Evolutionary conservation across 2,888 invertebrate genomes (phyloP).

Genomic region (Xestia ashworthii): DNA sequence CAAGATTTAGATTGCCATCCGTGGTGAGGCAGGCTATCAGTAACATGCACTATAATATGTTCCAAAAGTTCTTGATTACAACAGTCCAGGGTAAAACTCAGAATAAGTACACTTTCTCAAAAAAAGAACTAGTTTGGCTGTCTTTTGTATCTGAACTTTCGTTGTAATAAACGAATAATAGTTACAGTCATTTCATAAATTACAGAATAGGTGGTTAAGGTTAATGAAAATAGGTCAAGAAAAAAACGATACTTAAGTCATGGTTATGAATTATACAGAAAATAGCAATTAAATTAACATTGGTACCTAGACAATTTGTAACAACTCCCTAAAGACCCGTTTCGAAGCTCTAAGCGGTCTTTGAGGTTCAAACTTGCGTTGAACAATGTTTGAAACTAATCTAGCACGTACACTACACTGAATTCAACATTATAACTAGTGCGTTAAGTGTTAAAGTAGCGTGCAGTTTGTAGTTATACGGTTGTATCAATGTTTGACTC

Average conservation of each 20-base stretch:
- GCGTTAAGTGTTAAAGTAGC: constrained; percentile 3
- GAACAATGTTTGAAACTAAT: constrained; percentile 16
- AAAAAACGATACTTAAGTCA: not conserved
- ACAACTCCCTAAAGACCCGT: constrained; percentile 19
- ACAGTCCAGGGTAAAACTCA: too few species aligned
- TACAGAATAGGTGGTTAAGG: not conserved
- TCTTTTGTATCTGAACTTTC: too few species aligned
- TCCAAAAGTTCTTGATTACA: too few species aligned
- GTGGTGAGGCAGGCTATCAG: too few species aligned
- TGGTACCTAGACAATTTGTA: not conserved
- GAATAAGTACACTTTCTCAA: too few species aligned
- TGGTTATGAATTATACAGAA: not conserved
- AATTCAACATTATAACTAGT: not conserved
- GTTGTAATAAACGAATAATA: not conserved
- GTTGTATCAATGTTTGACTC: constrained; percentile 16
- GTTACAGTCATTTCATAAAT: not conserved
- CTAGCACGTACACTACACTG: not conserved
- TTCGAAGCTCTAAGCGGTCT: constrained; percentile 28
- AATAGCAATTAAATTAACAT: constrained; percentile 24
- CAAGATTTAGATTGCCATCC: too few species aligned
- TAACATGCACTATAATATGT: too few species aligned
- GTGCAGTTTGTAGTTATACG: not conserved
- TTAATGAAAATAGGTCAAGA: not conserved
- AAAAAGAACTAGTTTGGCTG: not conserved
- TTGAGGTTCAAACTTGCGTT: constrained; percentile 33